phyloP scores from a whole-genome alignment of 2,113 vertebrate genomes.

The Anser cygnoides region DNA sequence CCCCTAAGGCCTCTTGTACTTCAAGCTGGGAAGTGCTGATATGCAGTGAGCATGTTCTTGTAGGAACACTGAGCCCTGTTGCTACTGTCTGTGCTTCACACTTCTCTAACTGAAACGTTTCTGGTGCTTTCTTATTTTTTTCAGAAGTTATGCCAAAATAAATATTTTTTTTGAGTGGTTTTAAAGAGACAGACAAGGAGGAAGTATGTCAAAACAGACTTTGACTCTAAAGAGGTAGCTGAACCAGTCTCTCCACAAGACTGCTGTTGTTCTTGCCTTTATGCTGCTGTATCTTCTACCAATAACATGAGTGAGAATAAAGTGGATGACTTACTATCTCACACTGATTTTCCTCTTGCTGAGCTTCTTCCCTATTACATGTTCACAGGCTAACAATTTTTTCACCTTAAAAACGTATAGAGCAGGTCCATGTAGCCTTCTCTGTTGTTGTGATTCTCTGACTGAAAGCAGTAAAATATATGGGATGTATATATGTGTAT shows the following conservation, averaged over 20 bases:
- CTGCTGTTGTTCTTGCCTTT: not conserved
- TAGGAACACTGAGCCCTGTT: not conserved
- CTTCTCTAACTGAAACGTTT: not conserved
- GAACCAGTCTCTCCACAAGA: not conserved
- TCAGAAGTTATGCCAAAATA: not conserved
- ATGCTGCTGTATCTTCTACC: not conserved
- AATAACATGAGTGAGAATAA: not conserved
- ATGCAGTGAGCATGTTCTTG: not conserved
- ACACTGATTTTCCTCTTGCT: not conserved
- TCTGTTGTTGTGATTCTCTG: not conserved
- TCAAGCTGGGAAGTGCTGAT: not conserved
- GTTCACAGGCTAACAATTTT: not conserved
- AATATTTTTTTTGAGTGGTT: not conserved
- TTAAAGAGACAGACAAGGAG: not conserved
- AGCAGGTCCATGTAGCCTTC: not conserved
- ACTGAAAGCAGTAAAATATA: not conserved
- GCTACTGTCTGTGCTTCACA: not conserved
- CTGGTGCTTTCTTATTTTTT: not conserved
- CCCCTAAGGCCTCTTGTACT: not conserved
- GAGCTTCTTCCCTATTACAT: not conserved
- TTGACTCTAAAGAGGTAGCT: not conserved
- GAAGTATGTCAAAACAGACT: not conserved
- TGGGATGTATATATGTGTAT: not conserved
- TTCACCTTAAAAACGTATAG: not conserved
- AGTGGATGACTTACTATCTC: not conserved